phyloP scores from a whole-genome alignment of 2,888 invertebrate species.

The Venusia cambrica region DNA sequence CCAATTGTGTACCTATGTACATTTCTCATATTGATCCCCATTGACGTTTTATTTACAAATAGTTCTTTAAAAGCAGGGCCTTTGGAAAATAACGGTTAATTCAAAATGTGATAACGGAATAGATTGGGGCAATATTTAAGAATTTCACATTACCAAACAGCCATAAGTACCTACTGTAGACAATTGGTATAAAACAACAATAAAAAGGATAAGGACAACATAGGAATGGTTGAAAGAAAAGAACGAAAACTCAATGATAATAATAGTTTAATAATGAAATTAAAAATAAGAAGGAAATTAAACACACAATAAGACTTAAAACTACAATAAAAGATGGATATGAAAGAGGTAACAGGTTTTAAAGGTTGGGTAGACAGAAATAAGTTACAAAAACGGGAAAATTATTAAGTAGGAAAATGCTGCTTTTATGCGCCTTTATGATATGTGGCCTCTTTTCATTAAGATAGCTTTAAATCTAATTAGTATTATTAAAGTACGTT shows the following conservation, averaged over 20 bases:
- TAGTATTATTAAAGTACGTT: slow-evolving; percentile 37
- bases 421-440: too few species aligned
- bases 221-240: slow-evolving; percentile 56
- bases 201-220: slow-evolving; percentile 48
- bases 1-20: slow-evolving; percentile 76
- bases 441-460: slow-evolving; percentile 67
- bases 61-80: slow-evolving; percentile 58
- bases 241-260: slow-evolving; percentile 76
- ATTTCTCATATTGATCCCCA: slow-evolving; percentile 78
- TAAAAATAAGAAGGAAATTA: slow-evolving; percentile 79
- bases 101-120: slow-evolving; percentile 22
- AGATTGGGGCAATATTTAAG: slow-evolving; percentile 24
- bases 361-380: too few species aligned
- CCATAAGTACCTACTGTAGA: slow-evolving; percentile 47
- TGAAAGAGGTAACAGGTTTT: slow-evolving; percentile 49
- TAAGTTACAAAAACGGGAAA: too few species aligned
- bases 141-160: slow-evolving; percentile 30
- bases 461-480: slow-evolving; percentile 45
- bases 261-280: slow-evolving; percentile 79
- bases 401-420: too few species aligned
- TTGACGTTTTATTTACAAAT: slow-evolving; percentile 79
- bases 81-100: slow-evolving; percentile 26
- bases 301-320: slow-evolving; percentile 77
- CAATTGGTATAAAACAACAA: slow-evolving; percentile 56
- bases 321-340: slow-evolving; percentile 67